phyloP scores from a whole-genome alignment of 2,113 vertebrate genomes.

The Numenius arquata region DNA sequence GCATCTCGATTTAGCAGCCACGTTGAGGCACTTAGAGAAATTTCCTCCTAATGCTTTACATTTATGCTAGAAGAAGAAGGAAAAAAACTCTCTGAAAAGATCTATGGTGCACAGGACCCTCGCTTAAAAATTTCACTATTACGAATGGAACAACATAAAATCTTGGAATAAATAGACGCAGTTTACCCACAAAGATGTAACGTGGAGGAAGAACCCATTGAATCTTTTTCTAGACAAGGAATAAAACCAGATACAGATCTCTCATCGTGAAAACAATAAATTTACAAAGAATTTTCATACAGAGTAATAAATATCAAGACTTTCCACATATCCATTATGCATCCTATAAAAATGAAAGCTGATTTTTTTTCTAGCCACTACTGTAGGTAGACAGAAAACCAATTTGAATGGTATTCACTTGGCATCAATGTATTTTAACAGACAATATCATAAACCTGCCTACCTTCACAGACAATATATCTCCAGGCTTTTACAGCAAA shows the following conservation, averaged over 20 bases:
- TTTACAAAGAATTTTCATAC: slow-evolving; percentile 45
- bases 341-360: slow-evolving; percentile 32
- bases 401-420: slow-evolving; percentile 17
- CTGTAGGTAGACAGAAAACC: slow-evolving; percentile 19
- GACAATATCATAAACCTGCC: slow-evolving; percentile 23
- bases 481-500: slow-evolving; percentile 24
- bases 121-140: not conserved
- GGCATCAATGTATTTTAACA: slow-evolving; percentile 31
- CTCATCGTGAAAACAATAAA: slow-evolving; percentile 34
- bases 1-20: slow-evolving; percentile 55
- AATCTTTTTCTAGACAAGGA: slow-evolving; percentile 16
- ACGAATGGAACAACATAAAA: not conserved
- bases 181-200: slow-evolving; percentile 32
- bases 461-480: not conserved
- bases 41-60: slow-evolving; percentile 50
- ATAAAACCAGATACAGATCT: slow-evolving; percentile 29
- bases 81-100: slow-evolving; percentile 10
- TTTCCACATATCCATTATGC: slow-evolving; percentile 26
- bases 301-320: slow-evolving; percentile 43
- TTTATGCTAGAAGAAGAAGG: slow-evolving; percentile 23
- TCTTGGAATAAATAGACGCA: slow-evolving; percentile 1
- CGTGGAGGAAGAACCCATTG: not conserved
- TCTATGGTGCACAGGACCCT: not conserved
- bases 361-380: slow-evolving; percentile 1
- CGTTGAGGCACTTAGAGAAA: slow-evolving; percentile 53